A percentile compares a stretch with the other conserved stretches of the same genome.
These are phyloP conservation scores for Chiroxiphia lanceolata DNA, from an alignment of 2,797 vertebrate species.

Conservation along the genomic window DNA sequence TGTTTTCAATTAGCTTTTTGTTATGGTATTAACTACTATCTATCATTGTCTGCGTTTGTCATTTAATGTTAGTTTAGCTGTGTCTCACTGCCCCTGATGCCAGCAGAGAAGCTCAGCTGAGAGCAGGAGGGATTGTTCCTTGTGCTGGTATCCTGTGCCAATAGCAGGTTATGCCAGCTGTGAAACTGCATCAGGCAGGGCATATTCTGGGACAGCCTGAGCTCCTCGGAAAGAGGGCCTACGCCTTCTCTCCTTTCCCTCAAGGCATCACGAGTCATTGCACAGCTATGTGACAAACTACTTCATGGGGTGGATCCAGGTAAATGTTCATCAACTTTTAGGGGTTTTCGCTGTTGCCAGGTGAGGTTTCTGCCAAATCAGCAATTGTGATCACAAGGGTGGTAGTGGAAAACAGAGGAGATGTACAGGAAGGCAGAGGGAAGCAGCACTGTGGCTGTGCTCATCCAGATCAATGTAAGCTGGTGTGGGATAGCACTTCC, in stretches of 20 bases:
- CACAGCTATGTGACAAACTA: accelerated
- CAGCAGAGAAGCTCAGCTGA: background rate
- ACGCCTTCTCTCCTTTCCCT: background rate
- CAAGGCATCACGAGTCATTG: accelerated
- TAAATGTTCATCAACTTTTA: background rate
- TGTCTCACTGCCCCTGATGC: accelerated
- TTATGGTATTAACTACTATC: background rate
- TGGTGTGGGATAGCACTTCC: background rate
- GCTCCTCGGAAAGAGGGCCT: background rate
- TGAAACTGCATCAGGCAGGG: too few species aligned
- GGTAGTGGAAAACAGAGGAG: background rate
- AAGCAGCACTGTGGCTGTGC: background rate
- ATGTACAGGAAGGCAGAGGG: background rate
- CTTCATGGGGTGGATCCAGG: background rate
- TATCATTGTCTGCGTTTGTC: background rate
- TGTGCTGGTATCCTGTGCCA: background rate
- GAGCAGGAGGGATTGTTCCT: background rate
- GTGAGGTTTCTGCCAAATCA: background rate
- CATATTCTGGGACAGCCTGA: too few species aligned
- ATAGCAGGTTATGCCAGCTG: too few species aligned
- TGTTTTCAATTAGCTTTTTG: background rate
- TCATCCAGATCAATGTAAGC: accelerated
- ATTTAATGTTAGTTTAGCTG: background rate
- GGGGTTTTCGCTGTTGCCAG: background rate
- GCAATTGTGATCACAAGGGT: background rate